A percentile compares a stretch with the other conserved stretches of the same genome.
Evolutionary conservation across 2,888 invertebrate species (phyloP).

Genomic region (Tridacna crocea): DNA sequence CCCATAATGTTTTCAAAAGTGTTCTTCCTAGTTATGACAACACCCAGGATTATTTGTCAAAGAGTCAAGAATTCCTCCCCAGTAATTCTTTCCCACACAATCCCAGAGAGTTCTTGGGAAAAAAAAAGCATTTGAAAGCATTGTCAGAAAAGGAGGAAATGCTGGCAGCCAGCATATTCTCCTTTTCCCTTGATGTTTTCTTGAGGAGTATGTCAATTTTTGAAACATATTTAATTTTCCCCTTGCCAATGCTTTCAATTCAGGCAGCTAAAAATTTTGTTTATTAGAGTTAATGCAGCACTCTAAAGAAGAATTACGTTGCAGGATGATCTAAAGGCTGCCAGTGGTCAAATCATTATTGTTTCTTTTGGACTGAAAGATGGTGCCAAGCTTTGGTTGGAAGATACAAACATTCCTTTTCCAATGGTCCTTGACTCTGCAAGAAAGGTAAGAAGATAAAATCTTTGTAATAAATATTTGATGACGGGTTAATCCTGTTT

Average conservation of each 20-base stretch:
- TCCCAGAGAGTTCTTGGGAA: no score
- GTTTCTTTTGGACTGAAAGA: constrained; percentile 77
- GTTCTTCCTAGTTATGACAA: no score
- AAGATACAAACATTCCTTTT: constrained; percentile 74
- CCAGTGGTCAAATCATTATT: constrained; percentile 69
- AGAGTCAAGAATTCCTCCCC: no score
- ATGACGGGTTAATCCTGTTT: neutral
- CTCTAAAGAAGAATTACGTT: neutral
- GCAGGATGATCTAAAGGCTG: constrained; percentile 66
- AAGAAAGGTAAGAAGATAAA: constrained; percentile 67
- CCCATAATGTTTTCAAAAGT: no score
- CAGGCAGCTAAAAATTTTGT: neutral
- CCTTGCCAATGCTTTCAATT: neutral
- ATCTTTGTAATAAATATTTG: no score
- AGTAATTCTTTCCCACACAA: no score
- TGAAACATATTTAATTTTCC: no score
- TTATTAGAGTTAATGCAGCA: neutral
- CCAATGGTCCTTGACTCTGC: constrained; percentile 74
- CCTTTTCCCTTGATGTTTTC: neutral
- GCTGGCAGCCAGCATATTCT: neutral
- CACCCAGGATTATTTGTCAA: no score
- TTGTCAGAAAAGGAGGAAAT: neutral
- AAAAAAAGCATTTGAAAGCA: no score
- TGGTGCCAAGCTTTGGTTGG: constrained; percentile 77
- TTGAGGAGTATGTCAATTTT: no score